Percentiles rank a stretch among this genome's conserved stretches.
Conservation (phyloP, 2,113 vertebrate species). For the Rhodinocichla rosea region DNA sequence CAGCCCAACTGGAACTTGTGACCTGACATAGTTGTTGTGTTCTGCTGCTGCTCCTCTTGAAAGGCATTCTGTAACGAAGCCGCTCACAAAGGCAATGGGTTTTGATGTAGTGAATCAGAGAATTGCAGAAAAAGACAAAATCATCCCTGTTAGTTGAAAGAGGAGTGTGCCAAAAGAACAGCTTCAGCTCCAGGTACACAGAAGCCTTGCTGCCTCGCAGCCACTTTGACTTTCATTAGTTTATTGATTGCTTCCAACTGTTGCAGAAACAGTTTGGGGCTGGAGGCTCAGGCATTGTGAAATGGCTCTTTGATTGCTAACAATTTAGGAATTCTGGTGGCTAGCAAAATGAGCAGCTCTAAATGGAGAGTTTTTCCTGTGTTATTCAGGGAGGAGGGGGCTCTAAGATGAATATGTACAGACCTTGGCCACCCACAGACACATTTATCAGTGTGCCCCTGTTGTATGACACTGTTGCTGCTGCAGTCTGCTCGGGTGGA, state of each 20-base stretch:
- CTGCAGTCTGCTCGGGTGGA: neutral
- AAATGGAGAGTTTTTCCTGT: neutral
- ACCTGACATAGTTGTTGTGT: neutral
- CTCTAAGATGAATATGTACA: neutral
- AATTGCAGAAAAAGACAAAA: neutral
- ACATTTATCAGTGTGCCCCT: neutral
- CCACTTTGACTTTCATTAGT: slow-evolving; percentile 20
- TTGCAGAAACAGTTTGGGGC: neutral
- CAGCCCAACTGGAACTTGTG: neutral
- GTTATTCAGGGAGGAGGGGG: neutral
- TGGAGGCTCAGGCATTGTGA: neutral
- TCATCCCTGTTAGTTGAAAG: slow-evolving; percentile 10
- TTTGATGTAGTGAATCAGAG: neutral
- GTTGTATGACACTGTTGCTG: neutral
- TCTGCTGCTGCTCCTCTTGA: neutral
- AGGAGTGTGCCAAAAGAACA: neutral
- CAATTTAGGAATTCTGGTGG: neutral
- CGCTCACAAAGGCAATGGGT: neutral
- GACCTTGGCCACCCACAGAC: neutral
- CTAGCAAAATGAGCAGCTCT: neutral
- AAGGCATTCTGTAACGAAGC: neutral
- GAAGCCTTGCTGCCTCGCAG: neutral
- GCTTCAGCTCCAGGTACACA: neutral
- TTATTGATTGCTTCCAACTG: slow-evolving; percentile 47
- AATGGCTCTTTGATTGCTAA: neutral